Conservation (phyloP, 2,797 vertebrate genomes). For the Artibeus jamaicensis region DNA sequence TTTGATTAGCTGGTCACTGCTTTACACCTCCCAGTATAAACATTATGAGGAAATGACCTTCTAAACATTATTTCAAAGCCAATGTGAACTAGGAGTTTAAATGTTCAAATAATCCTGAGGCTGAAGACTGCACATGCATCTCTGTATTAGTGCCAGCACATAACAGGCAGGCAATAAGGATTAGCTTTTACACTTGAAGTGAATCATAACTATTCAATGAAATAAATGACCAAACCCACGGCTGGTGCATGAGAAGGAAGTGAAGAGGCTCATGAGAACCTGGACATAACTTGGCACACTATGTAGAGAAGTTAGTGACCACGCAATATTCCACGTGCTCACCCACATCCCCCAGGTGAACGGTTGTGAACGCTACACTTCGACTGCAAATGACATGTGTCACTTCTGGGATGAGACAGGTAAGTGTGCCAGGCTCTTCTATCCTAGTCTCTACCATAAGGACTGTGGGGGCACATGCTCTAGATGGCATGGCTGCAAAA, state of each 20-base stretch:
- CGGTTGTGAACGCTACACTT: background rate
- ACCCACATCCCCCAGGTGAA: background rate
- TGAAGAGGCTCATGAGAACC: background rate
- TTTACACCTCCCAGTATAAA: background rate
- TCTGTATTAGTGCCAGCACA: background rate
- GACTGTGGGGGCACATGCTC: background rate
- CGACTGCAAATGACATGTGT: background rate
- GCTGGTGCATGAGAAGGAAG: background rate
- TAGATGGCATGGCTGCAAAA: background rate
- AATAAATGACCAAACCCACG: background rate
- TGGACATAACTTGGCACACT: background rate
- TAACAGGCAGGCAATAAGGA: background rate
- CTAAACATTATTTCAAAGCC: slow-evolving; percentile 16
- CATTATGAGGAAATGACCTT: background rate
- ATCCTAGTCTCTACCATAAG: background rate
- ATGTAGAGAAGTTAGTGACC: background rate
- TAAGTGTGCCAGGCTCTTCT: background rate
- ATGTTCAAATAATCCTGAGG: background rate
- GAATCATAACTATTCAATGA: background rate
- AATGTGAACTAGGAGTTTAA: background rate
- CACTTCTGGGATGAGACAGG: background rate
- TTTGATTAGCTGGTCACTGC: slow-evolving; percentile 10
- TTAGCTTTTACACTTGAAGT: slow-evolving; percentile 25
- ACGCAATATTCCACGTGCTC: background rate
- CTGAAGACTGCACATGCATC: background rate